These are phyloP conservation scores for Zoanthus sociatus DNA, from an alignment of 92 coral and sea anemone species.

Conservation along the genomic window DNA sequence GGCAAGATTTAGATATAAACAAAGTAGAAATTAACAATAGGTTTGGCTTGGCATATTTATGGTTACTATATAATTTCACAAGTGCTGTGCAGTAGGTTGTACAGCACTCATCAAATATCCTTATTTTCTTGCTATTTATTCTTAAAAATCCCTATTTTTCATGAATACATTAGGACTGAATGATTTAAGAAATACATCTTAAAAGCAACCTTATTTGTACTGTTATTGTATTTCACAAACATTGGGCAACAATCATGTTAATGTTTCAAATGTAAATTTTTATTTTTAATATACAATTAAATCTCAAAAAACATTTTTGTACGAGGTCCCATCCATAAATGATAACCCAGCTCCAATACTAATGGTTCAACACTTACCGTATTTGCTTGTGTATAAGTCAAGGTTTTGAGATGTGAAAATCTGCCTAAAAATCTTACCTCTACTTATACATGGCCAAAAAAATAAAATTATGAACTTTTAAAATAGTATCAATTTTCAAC, in stretches of 20 bases:
- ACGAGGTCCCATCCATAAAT: background rate
- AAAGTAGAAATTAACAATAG: too few species aligned
- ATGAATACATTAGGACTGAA: background rate
- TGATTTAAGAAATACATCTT: background rate
- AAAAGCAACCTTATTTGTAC: constrained; percentile 2
- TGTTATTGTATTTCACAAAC: background rate
- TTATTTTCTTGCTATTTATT: background rate
- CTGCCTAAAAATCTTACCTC: constrained; percentile 4
- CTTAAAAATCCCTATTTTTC: background rate
- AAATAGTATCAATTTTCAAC: background rate
- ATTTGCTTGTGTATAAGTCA: background rate
- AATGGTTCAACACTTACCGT: background rate
- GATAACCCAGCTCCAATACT: background rate
- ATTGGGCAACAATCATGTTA: constrained; percentile 10
- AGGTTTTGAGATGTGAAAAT: constrained; percentile 3
- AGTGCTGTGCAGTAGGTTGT: too few species aligned
- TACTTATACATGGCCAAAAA: background rate
- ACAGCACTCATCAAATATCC: too few species aligned
- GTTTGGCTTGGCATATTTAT: too few species aligned
- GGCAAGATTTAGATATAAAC: too few species aligned
- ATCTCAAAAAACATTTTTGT: constrained; percentile 4
- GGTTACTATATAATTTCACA: too few species aligned
- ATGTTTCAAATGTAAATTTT: background rate
- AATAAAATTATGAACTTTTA: background rate
- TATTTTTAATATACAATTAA: background rate